Evolutionary conservation across 2,888 invertebrate genomes (phyloP), one percentile per base, ranked within the genome.

Genomic region (Cheilosia pagana): DNA sequence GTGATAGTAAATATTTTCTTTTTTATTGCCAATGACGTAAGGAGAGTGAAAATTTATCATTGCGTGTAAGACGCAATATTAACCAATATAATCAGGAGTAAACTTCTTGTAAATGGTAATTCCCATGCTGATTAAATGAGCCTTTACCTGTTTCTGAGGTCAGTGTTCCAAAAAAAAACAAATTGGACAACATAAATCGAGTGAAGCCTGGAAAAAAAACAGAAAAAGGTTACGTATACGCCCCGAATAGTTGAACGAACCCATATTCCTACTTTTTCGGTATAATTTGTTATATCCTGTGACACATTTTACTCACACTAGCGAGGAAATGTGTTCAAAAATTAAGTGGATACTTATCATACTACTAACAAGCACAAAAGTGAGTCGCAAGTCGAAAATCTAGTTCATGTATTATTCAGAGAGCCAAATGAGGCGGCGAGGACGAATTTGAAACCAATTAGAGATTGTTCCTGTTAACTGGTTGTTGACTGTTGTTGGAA

Each of bases 141-240:
- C 3, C 10, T 35, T 12, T 35, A 35, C 10, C 3, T 12, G 3
- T 3, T 35, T 4, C 35, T 10, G 3, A 35, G 35, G 35, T 35
- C 12, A 35, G 12, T 3, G 35, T 35, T 12, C 12, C 35, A 35
- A 41, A 23, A 25, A 43, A 19, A 43, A 39, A n/a, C n/a, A n/a
- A n/a, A n/a, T n/a, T 48, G 4, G 2, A 35, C n/a, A 62, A 53
- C 19, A 43, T 23, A 10, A 57, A 57, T 19, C 25, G 48, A 19
- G 50, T 45, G 19, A 21, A 8, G 10, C 8, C n/a, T 41, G 5
- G 7, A 68, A 43, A 45, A 52, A 45, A 1, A 6, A 45, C 1
- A 1, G 3, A 41, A 76, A 71, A 71, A 63, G 7, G 59, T 81
- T 72, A 81, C 81, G 76, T 48, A 77, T 82, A 82, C 82, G 77